phyloP scores from a whole-genome alignment of 2,888 invertebrate genomes.

The Caenorhabditis sulstoni region DNA sequence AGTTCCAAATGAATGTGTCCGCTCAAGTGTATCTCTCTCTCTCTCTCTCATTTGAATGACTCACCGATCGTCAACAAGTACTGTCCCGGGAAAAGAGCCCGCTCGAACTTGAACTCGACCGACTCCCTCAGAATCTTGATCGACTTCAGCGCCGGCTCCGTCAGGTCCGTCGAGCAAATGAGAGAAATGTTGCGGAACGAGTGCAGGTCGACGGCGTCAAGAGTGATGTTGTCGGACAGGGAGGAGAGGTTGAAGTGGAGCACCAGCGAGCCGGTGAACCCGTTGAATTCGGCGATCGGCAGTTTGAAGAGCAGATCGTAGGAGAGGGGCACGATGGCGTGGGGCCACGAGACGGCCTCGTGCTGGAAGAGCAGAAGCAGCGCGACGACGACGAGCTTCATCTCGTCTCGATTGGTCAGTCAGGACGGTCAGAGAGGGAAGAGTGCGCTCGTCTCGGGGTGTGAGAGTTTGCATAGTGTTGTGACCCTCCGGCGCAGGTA shows the following conservation, averaged over 20 bases:
- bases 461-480: constrained; percentile 54
- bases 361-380: constrained; percentile 11
- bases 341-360: constrained; percentile 17
- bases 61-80: constrained; percentile 68
- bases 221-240: constrained; percentile 52
- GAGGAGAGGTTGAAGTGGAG: constrained; percentile 61
- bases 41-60: constrained; percentile 8
- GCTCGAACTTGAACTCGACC: constrained; percentile 61
- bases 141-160: constrained; percentile 59
- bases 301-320: constrained; percentile 66
- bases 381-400: constrained; percentile 21
- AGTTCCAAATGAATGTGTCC: no score
- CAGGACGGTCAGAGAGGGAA: constrained; percentile 8
- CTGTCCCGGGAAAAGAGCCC: constrained; percentile 56
- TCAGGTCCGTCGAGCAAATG: constrained; percentile 48
- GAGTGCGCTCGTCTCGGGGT: no score
- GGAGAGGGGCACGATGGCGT: constrained; percentile 53
- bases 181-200: constrained; percentile 68
- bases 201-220: constrained; percentile 62
- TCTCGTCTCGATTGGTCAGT: no score
- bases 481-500: constrained; percentile 43
- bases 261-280: constrained; percentile 64
- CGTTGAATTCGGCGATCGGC: constrained; percentile 57
- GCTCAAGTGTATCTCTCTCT: no score
- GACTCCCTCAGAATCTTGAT: constrained; percentile 58